phyloP scores from a whole-genome alignment of 2,888 invertebrate species.

The Drepanosiphum platanoidis region DNA sequence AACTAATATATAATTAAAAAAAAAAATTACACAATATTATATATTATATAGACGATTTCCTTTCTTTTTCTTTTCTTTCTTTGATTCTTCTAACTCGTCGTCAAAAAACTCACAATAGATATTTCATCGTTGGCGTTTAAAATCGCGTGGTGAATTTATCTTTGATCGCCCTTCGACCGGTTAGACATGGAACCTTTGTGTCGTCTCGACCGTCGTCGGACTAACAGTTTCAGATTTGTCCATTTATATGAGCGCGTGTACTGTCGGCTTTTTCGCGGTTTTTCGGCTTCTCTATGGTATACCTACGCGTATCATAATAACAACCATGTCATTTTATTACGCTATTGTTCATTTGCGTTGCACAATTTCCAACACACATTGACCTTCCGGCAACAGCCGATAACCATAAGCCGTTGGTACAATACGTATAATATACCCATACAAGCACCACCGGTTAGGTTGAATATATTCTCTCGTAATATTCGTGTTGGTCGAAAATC shows the following conservation, averaged over 20 bases:
- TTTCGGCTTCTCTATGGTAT: background rate
- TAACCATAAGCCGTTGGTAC: background rate
- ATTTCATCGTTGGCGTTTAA: conserved; percentile 23
- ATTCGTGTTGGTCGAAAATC: no score
- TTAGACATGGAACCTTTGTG: conserved; percentile 12
- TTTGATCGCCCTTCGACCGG: conserved; percentile 14
- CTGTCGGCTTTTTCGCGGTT: background rate
- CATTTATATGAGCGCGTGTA: background rate
- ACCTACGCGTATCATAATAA: background rate
- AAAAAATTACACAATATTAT: no score
- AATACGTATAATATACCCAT: background rate
- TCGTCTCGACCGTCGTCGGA: background rate
- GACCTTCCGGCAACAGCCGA: background rate
- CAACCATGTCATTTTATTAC: background rate
- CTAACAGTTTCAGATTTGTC: conserved; percentile 15
- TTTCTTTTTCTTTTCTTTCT: background rate
- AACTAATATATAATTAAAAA: no score
- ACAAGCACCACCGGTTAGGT: no score
- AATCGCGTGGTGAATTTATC: conserved; percentile 2
- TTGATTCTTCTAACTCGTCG: no score
- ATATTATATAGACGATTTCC: no score
- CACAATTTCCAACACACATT: background rate
- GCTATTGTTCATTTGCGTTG: conserved; percentile 6
- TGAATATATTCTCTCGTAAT: no score
- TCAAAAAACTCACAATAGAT: background rate